Conservation (phyloP, 2,113 vertebrate species). For the Myiozetetes cayanensis region DNA sequence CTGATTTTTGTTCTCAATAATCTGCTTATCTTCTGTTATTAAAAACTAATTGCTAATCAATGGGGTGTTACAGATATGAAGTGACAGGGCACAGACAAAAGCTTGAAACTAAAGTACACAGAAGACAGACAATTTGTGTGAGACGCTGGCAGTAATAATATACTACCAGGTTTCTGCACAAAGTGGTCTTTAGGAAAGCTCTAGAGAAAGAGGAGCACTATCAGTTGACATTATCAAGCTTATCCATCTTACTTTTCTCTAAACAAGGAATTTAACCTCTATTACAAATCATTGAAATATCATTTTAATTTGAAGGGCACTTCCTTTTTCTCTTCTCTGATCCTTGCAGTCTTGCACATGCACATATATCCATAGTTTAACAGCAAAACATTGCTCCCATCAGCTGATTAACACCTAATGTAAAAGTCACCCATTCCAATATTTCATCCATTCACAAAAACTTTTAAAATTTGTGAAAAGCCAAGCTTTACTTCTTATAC, state of each 20-base stretch:
- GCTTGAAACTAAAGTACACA: neutral
- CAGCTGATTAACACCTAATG: neutral
- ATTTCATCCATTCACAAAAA: neutral
- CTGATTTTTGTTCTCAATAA: neutral
- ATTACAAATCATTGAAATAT: neutral
- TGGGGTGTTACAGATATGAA: neutral
- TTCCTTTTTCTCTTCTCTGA: neutral
- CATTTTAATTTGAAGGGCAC: neutral
- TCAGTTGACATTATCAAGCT: neutral
- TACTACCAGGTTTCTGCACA: neutral
- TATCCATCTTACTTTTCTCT: neutral
- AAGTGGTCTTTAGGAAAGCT: neutral
- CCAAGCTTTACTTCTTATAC: neutral
- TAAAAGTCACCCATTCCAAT: neutral
- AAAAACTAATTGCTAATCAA: neutral
- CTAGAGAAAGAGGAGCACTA: neutral
- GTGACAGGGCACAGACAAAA: neutral
- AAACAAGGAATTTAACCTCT: neutral
- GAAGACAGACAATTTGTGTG: neutral
- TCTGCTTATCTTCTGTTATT: neutral
- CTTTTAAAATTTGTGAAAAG: neutral
- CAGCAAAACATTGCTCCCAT: neutral
- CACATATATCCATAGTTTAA: neutral
- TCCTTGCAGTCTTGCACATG: neutral
- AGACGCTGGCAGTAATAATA: neutral